Conservation (phyloP, 2,113 vertebrate genomes). For the Lucifuga dentata region DNA sequence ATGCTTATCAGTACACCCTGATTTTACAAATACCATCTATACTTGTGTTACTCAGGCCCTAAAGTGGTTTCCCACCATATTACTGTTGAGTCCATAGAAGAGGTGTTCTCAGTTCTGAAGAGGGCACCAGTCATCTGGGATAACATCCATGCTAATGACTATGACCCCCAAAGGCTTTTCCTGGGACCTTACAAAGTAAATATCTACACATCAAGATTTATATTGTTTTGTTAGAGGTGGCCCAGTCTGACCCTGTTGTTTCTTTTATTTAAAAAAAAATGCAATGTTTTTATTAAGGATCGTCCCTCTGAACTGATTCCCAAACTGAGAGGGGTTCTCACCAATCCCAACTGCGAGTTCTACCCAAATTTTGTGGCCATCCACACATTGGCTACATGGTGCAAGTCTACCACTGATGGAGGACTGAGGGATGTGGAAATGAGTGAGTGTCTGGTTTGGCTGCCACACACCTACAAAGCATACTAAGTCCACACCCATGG, state of each 20-base stretch:
- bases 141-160: slow-evolving; percentile 99
- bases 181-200: slow-evolving; percentile 92
- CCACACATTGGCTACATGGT: slow-evolving; percentile 96
- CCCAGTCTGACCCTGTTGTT: neutral
- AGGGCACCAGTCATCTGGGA: slow-evolving; percentile 98
- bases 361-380: slow-evolving; percentile 97
- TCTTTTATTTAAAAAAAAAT: neutral
- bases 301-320: slow-evolving; percentile 94
- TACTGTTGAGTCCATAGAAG: slow-evolving; percentile 95
- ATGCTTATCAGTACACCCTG: too few relatives aligned
- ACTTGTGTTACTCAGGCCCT: slow-evolving; percentile 84
- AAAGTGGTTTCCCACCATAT: slow-evolving; percentile 99
- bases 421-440: slow-evolving; percentile 91
- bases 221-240: neutral
- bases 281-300: slow-evolving; percentile 70
- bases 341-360: slow-evolving; percentile 99
- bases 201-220: neutral
- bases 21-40: neutral
- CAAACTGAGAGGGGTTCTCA: slow-evolving; percentile 92
- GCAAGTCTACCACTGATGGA: slow-evolving; percentile 88
- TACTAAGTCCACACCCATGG: too few relatives aligned
- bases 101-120: slow-evolving; percentile 93
- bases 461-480: neutral
- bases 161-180: slow-evolving; percentile 96
- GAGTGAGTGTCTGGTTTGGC: slow-evolving; percentile 81